A percentile compares a stretch with the other conserved stretches of the same genome.
phyloP scores from a whole-genome alignment of 2,113 vertebrate genomes.

The Callaeas wilsoni region DNA sequence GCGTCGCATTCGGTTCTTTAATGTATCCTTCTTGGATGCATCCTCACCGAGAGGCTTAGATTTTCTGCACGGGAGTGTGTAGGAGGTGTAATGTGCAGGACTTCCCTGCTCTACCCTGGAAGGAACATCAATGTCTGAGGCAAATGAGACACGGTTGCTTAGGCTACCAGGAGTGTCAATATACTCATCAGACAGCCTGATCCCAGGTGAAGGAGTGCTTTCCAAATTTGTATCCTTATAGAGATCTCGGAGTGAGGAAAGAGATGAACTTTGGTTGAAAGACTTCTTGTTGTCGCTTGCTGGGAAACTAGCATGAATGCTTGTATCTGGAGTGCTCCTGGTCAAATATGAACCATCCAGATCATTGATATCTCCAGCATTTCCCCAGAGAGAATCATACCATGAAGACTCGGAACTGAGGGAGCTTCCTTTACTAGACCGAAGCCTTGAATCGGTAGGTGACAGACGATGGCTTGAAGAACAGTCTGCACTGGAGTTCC shows the following conservation, averaged over 20 bases:
- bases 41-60: slow-evolving; percentile 73
- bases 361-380: slow-evolving; percentile 76
- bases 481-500: slow-evolving; percentile 57
- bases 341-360: slow-evolving; percentile 72
- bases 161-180: slow-evolving; percentile 60
- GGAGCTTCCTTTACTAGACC: slow-evolving; percentile 92
- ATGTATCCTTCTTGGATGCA: slow-evolving; percentile 79
- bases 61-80: slow-evolving; percentile 89
- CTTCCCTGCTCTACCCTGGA: slow-evolving; percentile 77
- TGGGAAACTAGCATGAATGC: slow-evolving; percentile 61
- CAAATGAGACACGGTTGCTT: slow-evolving; percentile 82
- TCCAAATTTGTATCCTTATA: slow-evolving; percentile 78
- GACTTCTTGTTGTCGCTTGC: slow-evolving; percentile 64
- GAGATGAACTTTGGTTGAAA: slow-evolving; percentile 79
- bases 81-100: slow-evolving; percentile 82
- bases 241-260: slow-evolving; percentile 80
- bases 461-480: slow-evolving; percentile 64
- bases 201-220: slow-evolving; percentile 69
- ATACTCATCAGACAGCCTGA: slow-evolving; percentile 73
- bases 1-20: slow-evolving; percentile 88
- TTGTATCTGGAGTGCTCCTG: slow-evolving; percentile 66
- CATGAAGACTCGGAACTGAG: slow-evolving; percentile 92
- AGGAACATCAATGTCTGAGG: slow-evolving; percentile 82
- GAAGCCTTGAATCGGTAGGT: slow-evolving; percentile 74
- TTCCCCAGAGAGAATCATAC: slow-evolving; percentile 94